Percentiles rank a stretch among this genome's conserved stretches.
Evolutionary conservation across 2,888 invertebrate species (phyloP).

Genomic region (Eurytoma adleriae): DNA sequence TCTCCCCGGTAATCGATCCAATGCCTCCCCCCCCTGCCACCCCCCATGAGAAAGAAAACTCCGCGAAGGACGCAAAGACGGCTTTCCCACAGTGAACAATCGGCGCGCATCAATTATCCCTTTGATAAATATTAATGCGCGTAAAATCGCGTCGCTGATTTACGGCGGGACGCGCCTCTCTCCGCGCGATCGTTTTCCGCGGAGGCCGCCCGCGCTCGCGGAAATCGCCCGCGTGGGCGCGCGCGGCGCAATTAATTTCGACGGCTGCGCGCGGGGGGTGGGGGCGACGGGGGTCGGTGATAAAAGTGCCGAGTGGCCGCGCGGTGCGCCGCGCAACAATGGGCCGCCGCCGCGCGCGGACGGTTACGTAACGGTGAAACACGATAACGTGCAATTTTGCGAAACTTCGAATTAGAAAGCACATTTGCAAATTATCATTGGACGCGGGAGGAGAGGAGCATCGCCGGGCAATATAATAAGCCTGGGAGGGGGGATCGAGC

Average conservation of each 20-base stretch:
- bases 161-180: slow-evolving; percentile 29
- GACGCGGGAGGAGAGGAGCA: neutral
- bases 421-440: too few species aligned
- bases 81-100: too few species aligned
- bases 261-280: neutral
- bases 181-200: neutral
- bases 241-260: slow-evolving; percentile 10
- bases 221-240: neutral
- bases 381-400: slow-evolving; percentile 19
- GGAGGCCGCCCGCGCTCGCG: neutral
- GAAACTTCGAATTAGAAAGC: neutral
- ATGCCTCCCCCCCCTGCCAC: too few species aligned
- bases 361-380: slow-evolving; percentile 15
- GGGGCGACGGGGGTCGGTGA: neutral
- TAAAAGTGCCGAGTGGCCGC: neutral
- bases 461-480: neutral
- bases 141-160: slow-evolving; percentile 47
- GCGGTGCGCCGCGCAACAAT: too few species aligned
- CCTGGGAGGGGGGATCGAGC: too few species aligned
- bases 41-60: too few species aligned
- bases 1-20: too few species aligned
- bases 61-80: too few species aligned
- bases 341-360: neutral
- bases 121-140: slow-evolving; percentile 35
- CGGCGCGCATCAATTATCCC: too few species aligned